Evolutionary conservation across 2,797 vertebrate species (phyloP).

Genomic region (Hyperoplus immaculatus): DNA sequence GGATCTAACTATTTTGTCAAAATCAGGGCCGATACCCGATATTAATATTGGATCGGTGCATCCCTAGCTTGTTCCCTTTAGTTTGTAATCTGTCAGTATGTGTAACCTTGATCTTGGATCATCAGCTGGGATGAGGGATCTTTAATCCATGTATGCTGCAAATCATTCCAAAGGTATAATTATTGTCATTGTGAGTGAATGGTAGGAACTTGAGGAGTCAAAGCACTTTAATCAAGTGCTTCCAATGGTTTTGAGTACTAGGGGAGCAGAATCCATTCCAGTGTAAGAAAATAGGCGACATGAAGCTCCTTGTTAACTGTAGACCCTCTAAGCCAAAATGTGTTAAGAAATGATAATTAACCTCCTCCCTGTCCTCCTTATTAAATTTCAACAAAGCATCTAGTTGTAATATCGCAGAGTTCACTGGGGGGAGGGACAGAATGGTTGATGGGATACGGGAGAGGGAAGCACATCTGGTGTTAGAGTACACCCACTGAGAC

Average conservation of each 20-base stretch:
- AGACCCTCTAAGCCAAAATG: conserved; percentile 39
- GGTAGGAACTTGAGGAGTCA: conserved; percentile 7
- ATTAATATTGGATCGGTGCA: too few species aligned
- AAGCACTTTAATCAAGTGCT: conserved; percentile 33
- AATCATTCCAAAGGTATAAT: neutral
- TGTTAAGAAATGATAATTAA: conserved; percentile 65
- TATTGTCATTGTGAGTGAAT: conserved; percentile 1
- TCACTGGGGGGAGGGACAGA: conserved; percentile 65
- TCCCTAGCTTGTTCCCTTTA: too few species aligned
- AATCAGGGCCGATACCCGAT: too few species aligned
- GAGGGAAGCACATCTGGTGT: conserved; percentile 74
- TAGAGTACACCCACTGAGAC: conserved; percentile 73
- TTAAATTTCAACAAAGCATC: conserved; percentile 64
- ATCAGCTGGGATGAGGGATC: neutral
- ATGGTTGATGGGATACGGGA: conserved; percentile 54
- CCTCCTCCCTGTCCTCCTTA: conserved; percentile 62
- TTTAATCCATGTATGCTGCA: neutral
- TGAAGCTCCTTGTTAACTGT: conserved; percentile 38
- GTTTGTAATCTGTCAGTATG: neutral
- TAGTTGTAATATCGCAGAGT: conserved; percentile 61
- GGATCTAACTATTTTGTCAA: too few species aligned
- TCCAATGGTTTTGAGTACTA: conserved; percentile 29
- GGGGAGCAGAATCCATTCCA: conserved; percentile 11
- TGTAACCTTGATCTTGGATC: neutral
- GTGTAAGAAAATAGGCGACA: conserved; percentile 8